Conservation (phyloP, 2,797 vertebrate genomes). For the Gorsachius magnificus region DNA sequence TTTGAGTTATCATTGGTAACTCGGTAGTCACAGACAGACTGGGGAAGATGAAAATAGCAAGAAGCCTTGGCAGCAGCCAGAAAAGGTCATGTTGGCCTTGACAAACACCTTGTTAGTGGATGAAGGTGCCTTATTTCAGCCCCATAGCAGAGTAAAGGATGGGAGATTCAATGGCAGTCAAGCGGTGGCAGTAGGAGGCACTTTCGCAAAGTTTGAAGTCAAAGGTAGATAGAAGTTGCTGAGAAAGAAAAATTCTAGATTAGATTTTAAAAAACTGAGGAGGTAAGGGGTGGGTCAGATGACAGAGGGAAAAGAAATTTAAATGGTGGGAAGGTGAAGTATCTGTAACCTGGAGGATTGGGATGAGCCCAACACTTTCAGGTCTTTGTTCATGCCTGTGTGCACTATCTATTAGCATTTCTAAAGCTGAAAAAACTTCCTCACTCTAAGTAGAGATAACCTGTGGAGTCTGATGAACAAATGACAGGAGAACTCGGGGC, state of each 20-base stretch:
- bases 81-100: not conserved
- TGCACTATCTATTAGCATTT: not conserved
- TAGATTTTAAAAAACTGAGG: not conserved
- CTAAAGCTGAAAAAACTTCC: not conserved
- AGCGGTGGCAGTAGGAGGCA: not conserved
- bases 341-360: not conserved
- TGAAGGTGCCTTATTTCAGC: not conserved
- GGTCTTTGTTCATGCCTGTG: not conserved
- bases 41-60: not conserved
- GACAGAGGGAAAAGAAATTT: not conserved
- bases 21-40: not conserved
- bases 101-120: not conserved
- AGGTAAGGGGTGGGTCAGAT: not conserved
- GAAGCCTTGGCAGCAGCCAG: not conserved
- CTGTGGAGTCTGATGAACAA: not conserved
- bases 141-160: not conserved
- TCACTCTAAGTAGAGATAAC: not conserved
- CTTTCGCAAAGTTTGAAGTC: not conserved
- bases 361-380: not conserved
- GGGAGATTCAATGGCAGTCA: not conserved
- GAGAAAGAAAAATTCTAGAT: not conserved
- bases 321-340: not conserved
- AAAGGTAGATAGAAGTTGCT: not conserved
- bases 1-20: constrained; percentile 11
- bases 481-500: not conserved